phyloP scores from a whole-genome alignment of 2,113 vertebrate species.

The Epinephelus cyanopodus region DNA sequence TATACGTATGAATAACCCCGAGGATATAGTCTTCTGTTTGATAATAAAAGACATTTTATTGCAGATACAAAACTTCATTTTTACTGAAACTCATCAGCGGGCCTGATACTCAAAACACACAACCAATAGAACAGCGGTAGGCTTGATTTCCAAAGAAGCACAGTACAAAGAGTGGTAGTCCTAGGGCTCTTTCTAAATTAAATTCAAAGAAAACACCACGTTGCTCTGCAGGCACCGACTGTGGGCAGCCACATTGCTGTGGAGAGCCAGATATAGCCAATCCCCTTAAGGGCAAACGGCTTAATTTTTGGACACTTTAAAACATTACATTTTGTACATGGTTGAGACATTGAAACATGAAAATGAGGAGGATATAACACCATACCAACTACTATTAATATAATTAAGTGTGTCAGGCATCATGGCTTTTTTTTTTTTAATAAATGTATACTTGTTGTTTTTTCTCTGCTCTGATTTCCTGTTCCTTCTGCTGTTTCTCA shows the following conservation, averaged over 20 bases:
- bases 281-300: background rate
- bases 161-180: background rate
- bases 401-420: background rate
- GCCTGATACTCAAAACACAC: background rate
- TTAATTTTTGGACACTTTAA: background rate
- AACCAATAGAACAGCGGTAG: constrained; percentile 11
- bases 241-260: background rate
- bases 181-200: background rate
- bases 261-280: background rate
- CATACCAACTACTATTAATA: background rate
- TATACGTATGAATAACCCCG: background rate
- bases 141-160: constrained; percentile 22
- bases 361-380: background rate
- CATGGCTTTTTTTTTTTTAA: background rate
- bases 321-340: background rate
- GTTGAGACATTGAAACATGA: background rate
- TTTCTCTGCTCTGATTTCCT: background rate
- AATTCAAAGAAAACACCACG: constrained; percentile 12
- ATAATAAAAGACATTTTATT: constrained; percentile 28
- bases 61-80: constrained; percentile 1
- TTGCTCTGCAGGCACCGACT: background rate
- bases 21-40: constrained; percentile 4
- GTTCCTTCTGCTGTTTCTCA: background rate
- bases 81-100: background rate
- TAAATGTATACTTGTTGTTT: background rate